A percentile compares a stretch with the other conserved stretches of the same genome.
These are phyloP conservation scores for Simalia tracyae DNA, from an alignment of 2,797 vertebrate genomes.

Conservation along the genomic window DNA sequence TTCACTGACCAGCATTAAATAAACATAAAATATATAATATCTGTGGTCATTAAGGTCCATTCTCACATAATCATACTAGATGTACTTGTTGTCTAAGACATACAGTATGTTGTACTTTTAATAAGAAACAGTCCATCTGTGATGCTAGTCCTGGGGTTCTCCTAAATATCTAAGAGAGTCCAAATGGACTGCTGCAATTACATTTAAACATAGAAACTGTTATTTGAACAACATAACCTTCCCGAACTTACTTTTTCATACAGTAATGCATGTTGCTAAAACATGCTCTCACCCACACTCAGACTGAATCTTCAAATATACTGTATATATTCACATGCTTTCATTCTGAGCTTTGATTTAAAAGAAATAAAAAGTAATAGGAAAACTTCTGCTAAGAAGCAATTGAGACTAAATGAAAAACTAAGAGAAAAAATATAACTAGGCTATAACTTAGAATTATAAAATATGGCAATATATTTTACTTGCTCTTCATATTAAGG, in stretches of 20 bases:
- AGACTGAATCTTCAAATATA: constrained; percentile 46
- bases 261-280: neutral
- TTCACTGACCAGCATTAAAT: constrained; percentile 47
- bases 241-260: neutral
- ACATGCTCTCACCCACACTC: constrained; percentile 29
- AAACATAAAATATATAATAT: constrained; percentile 38
- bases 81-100: neutral
- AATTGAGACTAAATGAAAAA: constrained; percentile 28
- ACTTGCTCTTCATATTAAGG: neutral
- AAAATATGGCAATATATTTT: neutral
- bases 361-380: constrained; percentile 42
- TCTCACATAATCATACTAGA: constrained; percentile 21
- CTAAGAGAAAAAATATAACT: neutral
- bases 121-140: neutral
- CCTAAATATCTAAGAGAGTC: neutral
- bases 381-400: constrained; percentile 40
- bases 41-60: constrained; percentile 38
- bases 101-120: neutral
- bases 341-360: constrained; percentile 38
- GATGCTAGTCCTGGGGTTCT: neutral
- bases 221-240: neutral
- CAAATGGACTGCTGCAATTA: neutral
- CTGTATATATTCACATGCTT: constrained; percentile 20
- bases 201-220: fast-evolving
- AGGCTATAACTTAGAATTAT: neutral